Percentiles rank a stretch among this genome's conserved stretches.
Conservation (phyloP, 2,888 invertebrate species). For the Protonemura montana region DNA sequence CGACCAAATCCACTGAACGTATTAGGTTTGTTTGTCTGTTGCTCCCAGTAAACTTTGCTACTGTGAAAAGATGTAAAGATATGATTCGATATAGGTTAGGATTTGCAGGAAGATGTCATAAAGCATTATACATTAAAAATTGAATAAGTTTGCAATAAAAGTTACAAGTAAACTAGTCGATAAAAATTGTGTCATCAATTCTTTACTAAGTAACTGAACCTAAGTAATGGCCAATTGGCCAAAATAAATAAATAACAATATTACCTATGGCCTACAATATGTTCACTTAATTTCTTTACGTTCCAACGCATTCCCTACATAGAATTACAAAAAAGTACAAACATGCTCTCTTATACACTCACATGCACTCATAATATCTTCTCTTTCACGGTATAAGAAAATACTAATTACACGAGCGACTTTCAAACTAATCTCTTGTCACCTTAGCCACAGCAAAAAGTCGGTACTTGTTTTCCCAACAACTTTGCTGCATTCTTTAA, state of each 20-base stretch:
- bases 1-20: no score
- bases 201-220: not conserved
- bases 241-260: constrained; percentile 12
- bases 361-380: not conserved
- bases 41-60: no score
- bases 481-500: not conserved
- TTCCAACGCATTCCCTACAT: not conserved
- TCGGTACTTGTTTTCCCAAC: not conserved
- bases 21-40: no score
- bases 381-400: not conserved
- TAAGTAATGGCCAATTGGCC: not conserved
- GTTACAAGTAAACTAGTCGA: no score
- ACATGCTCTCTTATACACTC: not conserved
- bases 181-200: not conserved
- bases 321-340: not conserved
- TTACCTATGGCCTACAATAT: not conserved
- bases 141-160: no score
- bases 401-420: not conserved
- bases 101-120: no score
- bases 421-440: not conserved
- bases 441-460: not conserved
- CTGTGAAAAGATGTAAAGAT: no score
- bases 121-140: no score
- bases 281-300: not conserved
- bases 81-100: no score